Conservation (phyloP, 1,140 invertebrate genomes). For the Drosophila neocordata region DNA sequence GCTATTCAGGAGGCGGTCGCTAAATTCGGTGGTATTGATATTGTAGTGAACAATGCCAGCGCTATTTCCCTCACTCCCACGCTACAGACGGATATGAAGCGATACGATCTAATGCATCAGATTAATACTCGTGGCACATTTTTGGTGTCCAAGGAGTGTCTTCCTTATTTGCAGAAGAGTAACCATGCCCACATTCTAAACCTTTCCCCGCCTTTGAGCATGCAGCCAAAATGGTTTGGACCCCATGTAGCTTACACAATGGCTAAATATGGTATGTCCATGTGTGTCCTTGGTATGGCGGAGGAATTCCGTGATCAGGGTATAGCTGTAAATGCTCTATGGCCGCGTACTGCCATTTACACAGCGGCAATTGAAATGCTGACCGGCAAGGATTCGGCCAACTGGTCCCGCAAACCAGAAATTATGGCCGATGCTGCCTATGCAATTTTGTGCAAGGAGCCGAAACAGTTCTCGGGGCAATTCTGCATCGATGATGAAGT, state of each 20-base stretch:
- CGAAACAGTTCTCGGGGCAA: conserved; percentile 91
- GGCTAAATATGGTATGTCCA: conserved; percentile 99
- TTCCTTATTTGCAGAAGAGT: conserved; percentile 95
- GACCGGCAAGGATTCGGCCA: conserved; percentile 86
- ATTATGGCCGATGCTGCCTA: conserved; percentile 99
- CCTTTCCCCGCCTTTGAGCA: conserved; percentile 95
- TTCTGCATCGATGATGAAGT: conserved; percentile 98
- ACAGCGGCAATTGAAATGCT: conserved; percentile 99
- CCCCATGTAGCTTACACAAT: conserved; percentile 98
- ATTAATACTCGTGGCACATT: conserved; percentile 97
- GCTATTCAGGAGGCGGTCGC: conserved; percentile 92
- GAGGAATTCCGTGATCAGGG: conserved; percentile 93
- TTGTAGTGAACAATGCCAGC: conserved; percentile 97
- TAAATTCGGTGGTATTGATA: conserved; percentile 98
- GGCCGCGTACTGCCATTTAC: conserved; percentile 97
- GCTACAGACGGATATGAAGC: conserved; percentile 95
- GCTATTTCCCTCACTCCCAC: conserved; percentile 97
- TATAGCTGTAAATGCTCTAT: conserved; percentile 98
- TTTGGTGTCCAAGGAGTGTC: conserved; percentile 95
- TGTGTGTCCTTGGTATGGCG: conserved; percentile 98
- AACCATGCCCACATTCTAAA: conserved; percentile 98
- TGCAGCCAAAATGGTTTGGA: conserved; percentile 96
- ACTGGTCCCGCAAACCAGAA: conserved; percentile 91
- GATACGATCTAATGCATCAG: conserved; percentile 96
- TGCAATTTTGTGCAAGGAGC: conserved; percentile 90